These are phyloP conservation scores for Gonocerus acuteangulatus DNA, from an alignment of 2,888 invertebrate genomes.

Conservation along the genomic window DNA sequence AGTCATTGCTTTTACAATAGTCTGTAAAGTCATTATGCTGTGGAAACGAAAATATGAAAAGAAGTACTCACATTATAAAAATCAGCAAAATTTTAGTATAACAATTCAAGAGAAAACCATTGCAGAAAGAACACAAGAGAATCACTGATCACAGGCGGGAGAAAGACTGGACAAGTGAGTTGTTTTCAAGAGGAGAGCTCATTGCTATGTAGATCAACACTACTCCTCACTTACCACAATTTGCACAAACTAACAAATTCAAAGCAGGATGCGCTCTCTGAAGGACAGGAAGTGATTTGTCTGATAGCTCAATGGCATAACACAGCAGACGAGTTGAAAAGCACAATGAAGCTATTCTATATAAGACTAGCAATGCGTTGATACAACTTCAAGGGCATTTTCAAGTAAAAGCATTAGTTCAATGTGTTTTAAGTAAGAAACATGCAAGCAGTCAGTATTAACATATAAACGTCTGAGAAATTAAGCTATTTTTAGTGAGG, in stretches of 20 bases:
- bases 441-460: background rate
- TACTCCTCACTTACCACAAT: constrained; percentile 18
- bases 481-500: constrained; percentile 21
- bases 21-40: too few relatives aligned
- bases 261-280: constrained; percentile 21
- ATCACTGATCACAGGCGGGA: too few relatives aligned
- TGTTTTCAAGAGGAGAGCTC: background rate
- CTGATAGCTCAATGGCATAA: constrained; percentile 5
- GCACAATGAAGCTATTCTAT: too few relatives aligned
- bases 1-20: too few relatives aligned
- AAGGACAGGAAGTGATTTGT: constrained; percentile 27
- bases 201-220: constrained; percentile 13
- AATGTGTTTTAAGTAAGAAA: background rate
- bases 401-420: too few relatives aligned
- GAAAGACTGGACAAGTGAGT: background rate
- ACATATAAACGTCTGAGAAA: background rate
- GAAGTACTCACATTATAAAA: too few relatives aligned
- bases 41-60: too few relatives aligned
- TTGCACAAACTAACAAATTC: constrained; percentile 14
- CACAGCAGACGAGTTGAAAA: background rate
- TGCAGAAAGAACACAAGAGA: too few relatives aligned
- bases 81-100: too few relatives aligned
- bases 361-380: too few relatives aligned
- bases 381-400: too few relatives aligned
- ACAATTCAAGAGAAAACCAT: too few relatives aligned